Evolutionary conservation across 2,888 invertebrate species (phyloP), one percentile per base, ranked within the genome.

Genomic region (Tubulanus polymorphus): DNA sequence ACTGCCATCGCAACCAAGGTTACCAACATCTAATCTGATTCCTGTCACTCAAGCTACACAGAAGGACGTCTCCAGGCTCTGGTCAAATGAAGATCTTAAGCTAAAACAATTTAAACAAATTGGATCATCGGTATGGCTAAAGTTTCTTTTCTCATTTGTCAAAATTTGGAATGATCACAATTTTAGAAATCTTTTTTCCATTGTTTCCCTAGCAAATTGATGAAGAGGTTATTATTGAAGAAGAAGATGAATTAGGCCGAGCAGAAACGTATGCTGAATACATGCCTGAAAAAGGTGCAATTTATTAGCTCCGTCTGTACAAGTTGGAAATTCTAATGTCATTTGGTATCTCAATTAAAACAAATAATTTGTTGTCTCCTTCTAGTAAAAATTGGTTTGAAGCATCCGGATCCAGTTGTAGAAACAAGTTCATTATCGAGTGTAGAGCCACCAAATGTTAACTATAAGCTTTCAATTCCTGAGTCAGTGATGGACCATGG

Each of bases 241-340:
- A 95, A 62, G 94, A 93, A 65, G 95, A 96, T 73, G 94, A 95
- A 72, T 88, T 97, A 85, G 96, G 95, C 15, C 93, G 96, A 20
- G 95, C 96, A 0, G 99, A 99, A 80, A 99, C 97, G 0, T 99
- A 97, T 75, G 90, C 94, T 5, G 95, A 97, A 73, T 99, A 99
- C 76, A 93, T 93, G 91, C 99, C 99, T 1, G 85, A 90, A 1
- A 99, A 99, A 65, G 64, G 72, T 73, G 63, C 61, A 67, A 61
- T 8, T 45, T 6, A 10, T 28, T 12, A 10, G 8, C 20, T 41
- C n/a, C 8, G 12, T 35, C 35, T 35, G 12, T 12, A 35, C 35
- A n/a, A 35, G 12, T 35, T 12, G n/a, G n/a, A 12, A n/a, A 12
- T 35, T 12, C 35, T 12, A 35, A 35, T n/a, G n/a, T n/a, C n/a